Conservation (phyloP, 2,888 invertebrate species). For the Frankliniella intonsa region DNA sequence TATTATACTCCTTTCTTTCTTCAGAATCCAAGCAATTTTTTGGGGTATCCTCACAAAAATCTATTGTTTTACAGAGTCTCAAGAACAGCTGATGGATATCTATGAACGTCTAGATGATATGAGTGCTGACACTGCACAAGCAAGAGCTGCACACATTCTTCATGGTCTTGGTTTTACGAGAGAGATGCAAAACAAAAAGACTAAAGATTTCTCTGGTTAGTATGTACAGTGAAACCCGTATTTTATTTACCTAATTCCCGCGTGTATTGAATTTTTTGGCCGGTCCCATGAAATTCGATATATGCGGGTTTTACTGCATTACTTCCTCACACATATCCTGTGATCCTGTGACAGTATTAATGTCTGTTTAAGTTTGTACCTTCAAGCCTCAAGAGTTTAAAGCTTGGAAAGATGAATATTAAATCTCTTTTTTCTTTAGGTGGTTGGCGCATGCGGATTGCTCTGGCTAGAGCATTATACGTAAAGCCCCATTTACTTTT, state of each 20-base stretch:
- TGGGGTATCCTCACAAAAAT: conserved; percentile 5
- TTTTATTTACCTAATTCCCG: too few relatives aligned
- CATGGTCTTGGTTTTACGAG: conserved; percentile 93
- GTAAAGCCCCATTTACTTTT: conserved; percentile 95
- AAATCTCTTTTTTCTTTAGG: conserved; percentile 45
- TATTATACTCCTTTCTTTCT: conserved; percentile 35
- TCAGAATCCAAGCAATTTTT: background rate
- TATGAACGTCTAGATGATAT: conserved; percentile 97
- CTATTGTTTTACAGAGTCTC: conserved; percentile 58
- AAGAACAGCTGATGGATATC: conserved; percentile 95
- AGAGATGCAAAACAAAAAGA: conserved; percentile 67
- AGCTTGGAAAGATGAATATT: background rate
- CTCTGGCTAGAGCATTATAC: conserved; percentile 91
- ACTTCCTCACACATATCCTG: too few relatives aligned
- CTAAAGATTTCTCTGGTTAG: conserved; percentile 76
- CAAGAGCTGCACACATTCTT: conserved; percentile 88
- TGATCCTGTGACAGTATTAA: too few relatives aligned
- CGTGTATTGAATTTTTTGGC: too few relatives aligned
- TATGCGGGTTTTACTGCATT: too few relatives aligned
- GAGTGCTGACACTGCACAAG: conserved; percentile 91
- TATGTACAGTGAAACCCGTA: background rate
- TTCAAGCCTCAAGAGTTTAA: background rate
- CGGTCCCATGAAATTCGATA: too few relatives aligned
- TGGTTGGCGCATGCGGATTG: conserved; percentile 99
- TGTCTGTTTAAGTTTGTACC: conserved; percentile 14